phyloP scores from a whole-genome alignment of 2,888 invertebrate species.

The Neria commutata region DNA sequence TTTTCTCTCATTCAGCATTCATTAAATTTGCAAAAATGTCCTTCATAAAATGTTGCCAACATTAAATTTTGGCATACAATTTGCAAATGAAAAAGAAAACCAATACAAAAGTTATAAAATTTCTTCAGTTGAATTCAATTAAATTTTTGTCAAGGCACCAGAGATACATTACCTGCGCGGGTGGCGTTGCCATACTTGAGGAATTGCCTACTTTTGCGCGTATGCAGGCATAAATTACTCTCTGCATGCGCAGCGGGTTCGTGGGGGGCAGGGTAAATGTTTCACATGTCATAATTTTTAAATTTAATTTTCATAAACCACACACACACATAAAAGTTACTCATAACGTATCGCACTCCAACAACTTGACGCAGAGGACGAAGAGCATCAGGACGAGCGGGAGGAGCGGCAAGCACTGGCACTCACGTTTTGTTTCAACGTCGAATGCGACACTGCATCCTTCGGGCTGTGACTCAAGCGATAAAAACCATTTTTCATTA shows the following conservation, averaged over 20 bases:
- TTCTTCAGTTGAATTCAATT: too few species aligned
- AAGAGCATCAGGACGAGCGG: background rate
- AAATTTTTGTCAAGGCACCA: too few species aligned
- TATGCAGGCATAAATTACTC: background rate
- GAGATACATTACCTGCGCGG: background rate
- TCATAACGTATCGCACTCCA: background rate
- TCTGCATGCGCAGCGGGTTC: too few species aligned
- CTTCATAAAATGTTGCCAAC: too few species aligned
- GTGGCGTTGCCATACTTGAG: background rate
- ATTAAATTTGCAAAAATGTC: too few species aligned
- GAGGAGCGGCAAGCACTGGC: background rate
- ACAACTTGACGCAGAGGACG: background rate
- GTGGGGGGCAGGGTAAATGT: background rate
- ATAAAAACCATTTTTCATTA: slow-evolving; percentile 25
- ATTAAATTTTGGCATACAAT: too few species aligned
- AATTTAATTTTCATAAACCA: background rate
- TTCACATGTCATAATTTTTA: background rate
- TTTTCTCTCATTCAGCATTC: too few species aligned
- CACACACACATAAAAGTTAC: background rate
- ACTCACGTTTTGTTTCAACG: background rate
- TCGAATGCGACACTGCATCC: background rate
- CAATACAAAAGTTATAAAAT: too few species aligned
- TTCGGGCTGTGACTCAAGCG: background rate
- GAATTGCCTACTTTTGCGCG: background rate
- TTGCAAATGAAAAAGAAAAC: too few species aligned